phyloP scores from a whole-genome alignment of 2,113 vertebrate genomes.

The Nothocercus julius region DNA sequence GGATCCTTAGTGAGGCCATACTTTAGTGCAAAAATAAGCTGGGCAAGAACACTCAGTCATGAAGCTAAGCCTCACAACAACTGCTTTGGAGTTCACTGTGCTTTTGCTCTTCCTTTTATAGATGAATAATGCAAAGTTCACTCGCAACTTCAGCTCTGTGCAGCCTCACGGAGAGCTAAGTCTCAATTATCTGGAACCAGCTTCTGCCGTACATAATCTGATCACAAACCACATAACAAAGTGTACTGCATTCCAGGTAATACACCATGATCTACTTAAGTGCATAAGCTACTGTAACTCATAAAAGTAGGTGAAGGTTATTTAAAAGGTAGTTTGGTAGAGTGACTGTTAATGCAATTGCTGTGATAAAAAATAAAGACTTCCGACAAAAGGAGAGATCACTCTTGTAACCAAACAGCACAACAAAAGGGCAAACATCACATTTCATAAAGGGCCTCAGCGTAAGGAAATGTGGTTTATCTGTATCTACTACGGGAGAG shows the following conservation, averaged over 20 bases:
- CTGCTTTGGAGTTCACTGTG: constrained; percentile 66
- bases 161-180: constrained; percentile 20
- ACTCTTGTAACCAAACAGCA: not conserved
- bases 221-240: constrained; percentile 5
- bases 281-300: constrained; percentile 20
- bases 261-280: constrained; percentile 9
- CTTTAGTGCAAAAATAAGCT: constrained; percentile 66
- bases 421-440: not conserved
- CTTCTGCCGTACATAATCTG: constrained; percentile 12
- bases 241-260: constrained; percentile 26
- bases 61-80: constrained; percentile 62
- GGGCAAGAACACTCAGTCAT: constrained; percentile 2
- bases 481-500: not conserved
- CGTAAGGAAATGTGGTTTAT: not conserved
- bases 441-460: not conserved
- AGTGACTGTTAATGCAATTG: not conserved
- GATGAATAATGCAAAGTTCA: constrained; percentile 55
- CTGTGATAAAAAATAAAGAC: not conserved
- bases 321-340: not conserved
- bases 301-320: constrained; percentile 55
- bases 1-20: not conserved
- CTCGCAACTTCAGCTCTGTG: constrained; percentile 11
- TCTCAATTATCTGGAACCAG: constrained; percentile 43
- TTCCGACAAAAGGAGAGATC: not conserved
- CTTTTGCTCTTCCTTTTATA: constrained; percentile 76